phyloP scores from a whole-genome alignment of 1,140 invertebrate species.

The Samia ricini region DNA sequence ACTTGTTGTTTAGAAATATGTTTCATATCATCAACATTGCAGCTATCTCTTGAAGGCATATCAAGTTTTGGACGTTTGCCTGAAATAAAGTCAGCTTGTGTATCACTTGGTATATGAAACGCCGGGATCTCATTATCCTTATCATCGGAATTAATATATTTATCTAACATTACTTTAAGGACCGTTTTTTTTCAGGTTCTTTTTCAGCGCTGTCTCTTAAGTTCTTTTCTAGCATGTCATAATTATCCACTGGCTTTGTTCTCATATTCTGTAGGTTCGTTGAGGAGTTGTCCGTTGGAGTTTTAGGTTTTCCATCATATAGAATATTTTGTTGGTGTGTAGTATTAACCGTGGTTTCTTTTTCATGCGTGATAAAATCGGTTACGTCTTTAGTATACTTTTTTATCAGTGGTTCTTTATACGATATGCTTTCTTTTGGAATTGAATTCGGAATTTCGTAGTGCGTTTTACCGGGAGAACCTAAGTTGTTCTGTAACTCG shows the following conservation, averaged over 20 bases:
- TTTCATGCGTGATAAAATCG: conserved; percentile 38
- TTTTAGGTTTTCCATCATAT: conserved; percentile 21
- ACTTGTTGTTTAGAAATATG: background rate
- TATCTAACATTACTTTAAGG: no score
- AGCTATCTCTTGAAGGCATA: background rate
- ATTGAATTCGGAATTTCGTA: conserved; percentile 45
- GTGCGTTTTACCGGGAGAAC: conserved; percentile 47
- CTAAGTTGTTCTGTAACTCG: background rate
- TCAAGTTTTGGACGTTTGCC: background rate
- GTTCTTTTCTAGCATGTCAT: background rate
- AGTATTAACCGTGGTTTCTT: conserved; percentile 16
- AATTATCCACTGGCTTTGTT: background rate
- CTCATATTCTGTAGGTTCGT: conserved; percentile 41
- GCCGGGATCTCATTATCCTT: background rate
- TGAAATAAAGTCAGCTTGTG: background rate
- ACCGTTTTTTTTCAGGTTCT: conserved; percentile 10
- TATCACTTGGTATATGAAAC: background rate
- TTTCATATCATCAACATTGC: conserved; percentile 15
- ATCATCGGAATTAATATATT: background rate
- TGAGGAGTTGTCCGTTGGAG: conserved; percentile 42
- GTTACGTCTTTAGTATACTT: conserved; percentile 29
- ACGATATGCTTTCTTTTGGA: conserved; percentile 34
- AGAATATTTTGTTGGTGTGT: background rate
- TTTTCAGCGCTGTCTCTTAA: conserved; percentile 17
- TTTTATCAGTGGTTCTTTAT: conserved; percentile 26